These are phyloP conservation scores for Paramacrobiotus metropolitanus DNA, from an alignment of 1,140 invertebrate genomes.

Conservation along the genomic window DNA sequence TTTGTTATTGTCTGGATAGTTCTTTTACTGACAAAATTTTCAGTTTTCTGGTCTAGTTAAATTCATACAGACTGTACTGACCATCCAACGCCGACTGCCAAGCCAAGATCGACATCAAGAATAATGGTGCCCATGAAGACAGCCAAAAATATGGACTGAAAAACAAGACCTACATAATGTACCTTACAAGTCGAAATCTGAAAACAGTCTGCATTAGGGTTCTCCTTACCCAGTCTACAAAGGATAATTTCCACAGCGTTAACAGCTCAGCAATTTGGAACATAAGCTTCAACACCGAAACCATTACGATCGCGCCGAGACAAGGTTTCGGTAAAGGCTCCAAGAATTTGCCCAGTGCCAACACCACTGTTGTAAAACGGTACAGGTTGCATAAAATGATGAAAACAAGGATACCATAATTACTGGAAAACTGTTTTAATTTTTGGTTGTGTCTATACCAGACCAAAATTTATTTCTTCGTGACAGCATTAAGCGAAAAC, in stretches of 20 bases:
- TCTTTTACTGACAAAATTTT: too few species aligned
- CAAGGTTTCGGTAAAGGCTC: not conserved
- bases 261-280: not conserved
- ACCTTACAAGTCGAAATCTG: not conserved
- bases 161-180: not conserved
- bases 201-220: too few species aligned
- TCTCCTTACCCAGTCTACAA: not conserved
- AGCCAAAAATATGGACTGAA: conserved; percentile 2
- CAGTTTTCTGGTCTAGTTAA: not conserved
- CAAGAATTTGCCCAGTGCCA: not conserved
- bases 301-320: not conserved
- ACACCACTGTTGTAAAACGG: not conserved
- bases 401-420: too few species aligned
- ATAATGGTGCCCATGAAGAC: not conserved
- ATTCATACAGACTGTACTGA: not conserved
- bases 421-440: too few species aligned
- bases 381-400: too few species aligned
- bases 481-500: too few species aligned
- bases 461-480: too few species aligned
- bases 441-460: too few species aligned
- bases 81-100: not conserved
- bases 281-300: not conserved
- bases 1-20: too few species aligned
- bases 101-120: not conserved
- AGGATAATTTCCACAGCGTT: not conserved